Base-by-base conservation (phyloP, 1,140 invertebrate genomes). In the Stratiolaelaps scimitus region DNA sequence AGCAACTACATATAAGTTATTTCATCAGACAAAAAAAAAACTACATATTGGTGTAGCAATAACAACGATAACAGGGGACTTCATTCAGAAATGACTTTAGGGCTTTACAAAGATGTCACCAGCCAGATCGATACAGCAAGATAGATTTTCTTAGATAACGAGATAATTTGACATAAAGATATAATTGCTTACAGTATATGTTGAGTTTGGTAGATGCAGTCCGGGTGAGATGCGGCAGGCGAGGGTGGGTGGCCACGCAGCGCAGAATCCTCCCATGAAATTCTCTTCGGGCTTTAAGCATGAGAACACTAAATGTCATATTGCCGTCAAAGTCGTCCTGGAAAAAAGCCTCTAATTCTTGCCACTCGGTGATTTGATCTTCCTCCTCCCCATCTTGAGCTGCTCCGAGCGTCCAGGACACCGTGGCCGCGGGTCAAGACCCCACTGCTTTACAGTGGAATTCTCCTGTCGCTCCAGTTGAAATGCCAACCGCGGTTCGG, bases 291-390 rank as follows among this genome's bases (percentile, higher is more conserved):
- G 53, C 53, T 17, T 26, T 60, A 15, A 60, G 53, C 53, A 60
- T 60, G 26, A 60, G 34, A 26, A 60, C 53, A 23, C 53, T 60
- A 29, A 34, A 60, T 60, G 53, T 60, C 34, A 20, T 26, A 26
- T n/a, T 60, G 20, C 34, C 53, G 23, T 34, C 34, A 40, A 40
- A 26, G 53, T 60, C 53, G 53, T 60, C 53, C 26, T 60, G 34
- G 53, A 60, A 60, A 60, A 60, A 60, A 15, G 53, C 26, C 53
- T 60, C 53, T 34, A 60, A 23, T 17, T 17, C 15, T 60, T 60
- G 53, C 26, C 53, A 26, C 15, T 60, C 53, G 15, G 26, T 10
- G 34, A 60, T 40, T 40, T 40, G 34, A 40, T 40, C 10, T 10
- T 40, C 10, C 5, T 40, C 34, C 10, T 40, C 34, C 10, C 34